Percentiles rank a stretch among this genome's conserved stretches.
These are phyloP conservation scores for Etheostoma nigrum DNA, from an alignment of 2,797 vertebrate genomes.

Conservation along the genomic window DNA sequence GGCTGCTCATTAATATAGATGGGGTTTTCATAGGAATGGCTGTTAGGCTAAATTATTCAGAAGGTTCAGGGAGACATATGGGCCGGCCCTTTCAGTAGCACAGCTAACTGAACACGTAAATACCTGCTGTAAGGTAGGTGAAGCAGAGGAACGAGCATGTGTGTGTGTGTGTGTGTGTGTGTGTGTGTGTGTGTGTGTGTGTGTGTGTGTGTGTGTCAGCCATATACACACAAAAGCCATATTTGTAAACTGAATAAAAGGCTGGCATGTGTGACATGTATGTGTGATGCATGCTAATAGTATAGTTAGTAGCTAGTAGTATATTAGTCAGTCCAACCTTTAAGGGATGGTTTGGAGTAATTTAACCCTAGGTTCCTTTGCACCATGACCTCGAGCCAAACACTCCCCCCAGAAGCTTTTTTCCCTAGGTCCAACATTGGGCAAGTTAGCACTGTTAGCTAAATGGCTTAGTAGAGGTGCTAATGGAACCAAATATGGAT, in stretches of 20 bases:
- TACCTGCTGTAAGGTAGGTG: conserved; percentile 68
- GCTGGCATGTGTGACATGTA: neutral
- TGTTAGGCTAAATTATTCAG: conserved; percentile 84
- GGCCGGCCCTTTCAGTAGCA: conserved; percentile 65
- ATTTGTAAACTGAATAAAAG: conserved; percentile 35
- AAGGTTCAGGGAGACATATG: conserved; percentile 78
- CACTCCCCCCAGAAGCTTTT: too few relatives aligned
- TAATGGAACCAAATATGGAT: too few relatives aligned
- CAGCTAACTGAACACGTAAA: conserved; percentile 77
- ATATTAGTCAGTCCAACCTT: neutral
- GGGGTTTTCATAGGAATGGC: conserved; percentile 84
- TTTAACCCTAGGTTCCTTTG: too few relatives aligned
- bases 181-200: too few relatives aligned
- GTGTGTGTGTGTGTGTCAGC: conserved; percentile 16
- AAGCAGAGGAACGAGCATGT: conserved; percentile 46
- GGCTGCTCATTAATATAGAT: conserved; percentile 87
- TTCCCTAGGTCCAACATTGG: too few relatives aligned
- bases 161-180: neutral
- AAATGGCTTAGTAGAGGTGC: too few relatives aligned
- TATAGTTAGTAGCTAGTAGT: too few relatives aligned
- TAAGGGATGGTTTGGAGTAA: too few relatives aligned
- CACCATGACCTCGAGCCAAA: too few relatives aligned
- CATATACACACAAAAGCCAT: conserved; percentile 10
- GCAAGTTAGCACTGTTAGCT: too few relatives aligned
- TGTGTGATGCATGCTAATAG: conserved; percentile 14